Conservation (phyloP, 2,113 vertebrate species). For the Tonatia bakeri region DNA sequence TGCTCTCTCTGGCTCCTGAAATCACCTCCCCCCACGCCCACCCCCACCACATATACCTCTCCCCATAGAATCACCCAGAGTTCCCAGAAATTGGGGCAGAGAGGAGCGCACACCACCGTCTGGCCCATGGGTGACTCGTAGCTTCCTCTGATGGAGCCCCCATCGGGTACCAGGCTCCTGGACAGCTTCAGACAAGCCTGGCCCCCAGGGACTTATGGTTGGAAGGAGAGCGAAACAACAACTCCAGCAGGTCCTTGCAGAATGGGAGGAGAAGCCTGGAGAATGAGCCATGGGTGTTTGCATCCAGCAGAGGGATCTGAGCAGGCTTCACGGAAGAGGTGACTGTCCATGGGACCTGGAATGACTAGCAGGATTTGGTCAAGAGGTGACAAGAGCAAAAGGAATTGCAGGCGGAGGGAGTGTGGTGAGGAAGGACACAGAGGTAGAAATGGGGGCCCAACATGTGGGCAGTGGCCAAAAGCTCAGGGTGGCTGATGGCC, state of each 20-base stretch:
- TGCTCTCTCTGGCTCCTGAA: neutral
- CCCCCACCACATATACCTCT: neutral
- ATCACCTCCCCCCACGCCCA: neutral
- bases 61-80: neutral
- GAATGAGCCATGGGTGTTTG: neutral
- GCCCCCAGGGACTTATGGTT: neutral
- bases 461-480: neutral
- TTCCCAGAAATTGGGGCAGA: neutral
- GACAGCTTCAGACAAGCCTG: neutral
- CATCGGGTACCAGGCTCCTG: neutral
- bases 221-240: neutral
- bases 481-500: neutral
- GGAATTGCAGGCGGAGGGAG: neutral
- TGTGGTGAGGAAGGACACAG: neutral
- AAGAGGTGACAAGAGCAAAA: neutral
- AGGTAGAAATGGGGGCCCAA: neutral
- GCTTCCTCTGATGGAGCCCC: neutral
- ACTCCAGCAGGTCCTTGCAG: neutral
- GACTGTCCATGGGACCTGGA: neutral
- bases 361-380: neutral
- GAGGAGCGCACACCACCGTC: neutral
- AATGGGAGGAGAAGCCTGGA: neutral
- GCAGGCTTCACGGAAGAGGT: neutral
- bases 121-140: fast-evolving
- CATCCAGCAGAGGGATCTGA: neutral